Evolutionary conservation across 92 coral and sea anemone species (phyloP).

Genomic region (Palythoa grandis): DNA sequence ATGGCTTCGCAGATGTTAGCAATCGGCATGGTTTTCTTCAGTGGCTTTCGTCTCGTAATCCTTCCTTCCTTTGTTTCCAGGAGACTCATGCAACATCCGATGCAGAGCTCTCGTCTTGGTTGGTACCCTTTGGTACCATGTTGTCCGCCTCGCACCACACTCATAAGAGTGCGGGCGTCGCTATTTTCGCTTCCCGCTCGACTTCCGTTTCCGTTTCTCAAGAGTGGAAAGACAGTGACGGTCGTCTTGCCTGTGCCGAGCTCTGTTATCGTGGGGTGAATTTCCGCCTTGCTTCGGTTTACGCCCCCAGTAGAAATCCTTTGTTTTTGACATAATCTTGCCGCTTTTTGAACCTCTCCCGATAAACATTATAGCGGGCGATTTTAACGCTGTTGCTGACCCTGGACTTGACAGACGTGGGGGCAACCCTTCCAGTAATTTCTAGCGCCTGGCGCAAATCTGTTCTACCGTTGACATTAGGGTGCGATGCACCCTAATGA

Average conservation of each 20-base stretch:
- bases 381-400: constrained; percentile 23
- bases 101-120: neutral
- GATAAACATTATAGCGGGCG: constrained; percentile 7
- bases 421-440: constrained; percentile 6
- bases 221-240: neutral
- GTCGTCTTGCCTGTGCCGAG: constrained; percentile 6
- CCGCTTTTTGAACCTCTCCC: constrained; percentile 7
- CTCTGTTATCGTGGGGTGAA: neutral
- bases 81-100: neutral
- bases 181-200: neutral
- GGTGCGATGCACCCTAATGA: neutral
- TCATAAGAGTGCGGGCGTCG: constrained; percentile 10
- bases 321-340: neutral
- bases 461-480: neutral
- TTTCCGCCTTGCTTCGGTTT: constrained; percentile 5
- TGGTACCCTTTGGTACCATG: neutral
- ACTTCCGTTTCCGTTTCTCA: neutral
- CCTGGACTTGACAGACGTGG: neutral
- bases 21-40: too few relatives aligned
- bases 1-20: too few relatives aligned
- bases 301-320: constrained; percentile 9
- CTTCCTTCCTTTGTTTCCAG: neutral
- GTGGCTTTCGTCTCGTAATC: too few relatives aligned
- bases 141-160: neutral
- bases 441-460: neutral